Evolutionary conservation across 2,113 vertebrate species (phyloP), one percentile per base, ranked within the genome.

Genomic region (Sapajus apella): DNA sequence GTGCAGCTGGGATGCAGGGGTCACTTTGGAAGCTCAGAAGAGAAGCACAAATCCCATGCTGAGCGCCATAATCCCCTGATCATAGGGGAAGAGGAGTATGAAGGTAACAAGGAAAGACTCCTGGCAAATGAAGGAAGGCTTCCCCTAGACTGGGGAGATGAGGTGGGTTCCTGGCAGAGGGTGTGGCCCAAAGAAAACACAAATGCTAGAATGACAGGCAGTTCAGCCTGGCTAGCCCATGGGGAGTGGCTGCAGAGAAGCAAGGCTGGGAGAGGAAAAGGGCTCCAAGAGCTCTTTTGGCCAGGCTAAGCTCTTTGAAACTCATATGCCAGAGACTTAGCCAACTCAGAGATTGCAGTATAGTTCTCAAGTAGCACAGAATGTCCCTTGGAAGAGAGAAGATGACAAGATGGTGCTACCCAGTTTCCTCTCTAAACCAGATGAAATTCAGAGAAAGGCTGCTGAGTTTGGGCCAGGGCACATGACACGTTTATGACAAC

Each of bases 31-130:
- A 79, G 40, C 40, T 21, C 70, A 75, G 61, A 86, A 88, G 18
- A 25, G 77, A 82, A 76, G 45, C 77, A 43, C 43, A 56, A 16
- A 27, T 20, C 27, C 8, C 21, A 27, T 0, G 2, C 52, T 25
- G 79, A n/a, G 23, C 0, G 11, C 40, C 14, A 17, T 4, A 50
- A 20, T 23, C 8, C 61, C 27, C 3, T 32, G 61, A 37, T 5
- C 3, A 0, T 0, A 5, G 30, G 50, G 23, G n/a, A 27, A 68
- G 30, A 18, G 32, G 30, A 43, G 20, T 3, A 18, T 0, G 0
- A 13, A 86, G 56, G 27, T 17, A 3, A 4, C 79, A n/a, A 12
- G 61, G 32, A 76, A 83, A 72, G 90, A 47, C 30, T 1, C 1
- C 37, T 37, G 52, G 10, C 3, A 18, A 21, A 35, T 16, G 37